Evolutionary conservation across 2,888 invertebrate species (phyloP), one percentile per base, ranked within the genome.

Genomic region (Erebia palarica): DNA sequence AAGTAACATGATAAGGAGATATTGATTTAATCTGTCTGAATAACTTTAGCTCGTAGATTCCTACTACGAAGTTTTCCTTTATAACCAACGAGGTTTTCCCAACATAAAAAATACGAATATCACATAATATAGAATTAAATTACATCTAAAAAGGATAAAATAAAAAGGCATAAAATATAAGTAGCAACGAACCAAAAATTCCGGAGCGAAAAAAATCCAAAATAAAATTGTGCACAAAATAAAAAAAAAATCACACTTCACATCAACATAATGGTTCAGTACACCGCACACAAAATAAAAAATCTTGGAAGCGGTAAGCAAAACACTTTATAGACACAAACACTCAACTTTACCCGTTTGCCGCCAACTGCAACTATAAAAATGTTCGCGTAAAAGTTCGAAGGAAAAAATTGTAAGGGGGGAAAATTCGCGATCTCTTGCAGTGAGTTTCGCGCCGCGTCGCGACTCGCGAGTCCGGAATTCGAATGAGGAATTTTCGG

Each of bases 311-410:
- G 91, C 90, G 86, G 86, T 86, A 88, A 81, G 87, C 87, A 80
- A 87, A 81, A 88, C 84, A 88, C 85, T 82, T 81, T 84, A 87
- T 83, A 86, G 80, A 85, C 89, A 90, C 90, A 82, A 84, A 90
- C 91, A 91, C 91, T 87, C 80, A 90, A 90, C 87, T 88, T 92
- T 92, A 92, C 92, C 92, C 90, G 90, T 88, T 89, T 87, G 85
- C 87, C 87, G 89, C 91, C 89, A 88, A 89, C 86, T 85, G 84
- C 86, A 85, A 88, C 79, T 86, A 85, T 83, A 79, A 49, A 78
- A 82, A 73, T 75, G 77, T 78, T 76, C 76, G 75, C 76, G 83
- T 83, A 80, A 85, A 79, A 84, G 80, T 75, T 78, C 77, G 72
- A 72, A 77, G 77, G 75, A 72, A 75, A 72, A 36, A 74, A 77